Evolutionary conservation across 2,888 invertebrate genomes (phyloP).

Genomic region (Drosophila picticornis): DNA sequence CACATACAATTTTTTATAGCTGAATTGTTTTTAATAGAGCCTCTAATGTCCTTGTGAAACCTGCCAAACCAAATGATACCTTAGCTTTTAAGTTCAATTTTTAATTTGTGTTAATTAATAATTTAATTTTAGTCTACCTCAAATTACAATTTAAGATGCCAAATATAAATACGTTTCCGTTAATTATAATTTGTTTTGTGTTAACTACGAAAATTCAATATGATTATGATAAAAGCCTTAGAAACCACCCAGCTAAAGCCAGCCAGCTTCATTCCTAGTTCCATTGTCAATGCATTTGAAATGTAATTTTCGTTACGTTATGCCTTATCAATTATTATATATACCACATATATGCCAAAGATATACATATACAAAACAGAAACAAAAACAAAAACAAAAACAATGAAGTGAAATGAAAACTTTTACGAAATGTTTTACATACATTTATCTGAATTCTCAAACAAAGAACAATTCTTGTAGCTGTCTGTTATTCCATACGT

Average conservation of each 20-base stretch:
- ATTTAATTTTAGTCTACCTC: constrained; percentile 42
- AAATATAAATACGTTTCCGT: constrained; percentile 32
- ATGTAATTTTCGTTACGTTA: constrained; percentile 37
- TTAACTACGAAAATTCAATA: constrained; percentile 18
- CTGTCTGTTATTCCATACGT: constrained; percentile 81
- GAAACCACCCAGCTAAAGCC: constrained; percentile 28
- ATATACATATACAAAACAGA: constrained; percentile 9
- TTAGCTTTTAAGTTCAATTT: constrained; percentile 71
- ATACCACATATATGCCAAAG: constrained; percentile 10
- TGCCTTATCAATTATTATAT: constrained; percentile 24
- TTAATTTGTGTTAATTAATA: constrained; percentile 58
- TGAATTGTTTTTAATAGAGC: constrained; percentile 70
- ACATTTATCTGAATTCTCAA: constrained; percentile 26
- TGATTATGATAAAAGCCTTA: constrained; percentile 30
- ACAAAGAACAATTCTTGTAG: constrained; percentile 74
- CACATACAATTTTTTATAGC: constrained; percentile 66
- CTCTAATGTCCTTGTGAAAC: constrained; percentile 66
- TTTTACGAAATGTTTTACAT: constrained; percentile 27
- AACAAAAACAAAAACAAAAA: constrained; percentile 7
- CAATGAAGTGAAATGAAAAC: constrained; percentile 39
- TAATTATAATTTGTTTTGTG: constrained; percentile 24
- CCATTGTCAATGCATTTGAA: constrained; percentile 57
- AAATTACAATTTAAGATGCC: constrained; percentile 51
- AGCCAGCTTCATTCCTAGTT: constrained; percentile 64
- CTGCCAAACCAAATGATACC: constrained; percentile 54